These are phyloP conservation scores for Electrophaes corylata DNA, from an alignment of 2,888 invertebrate species.

Conservation along the genomic window DNA sequence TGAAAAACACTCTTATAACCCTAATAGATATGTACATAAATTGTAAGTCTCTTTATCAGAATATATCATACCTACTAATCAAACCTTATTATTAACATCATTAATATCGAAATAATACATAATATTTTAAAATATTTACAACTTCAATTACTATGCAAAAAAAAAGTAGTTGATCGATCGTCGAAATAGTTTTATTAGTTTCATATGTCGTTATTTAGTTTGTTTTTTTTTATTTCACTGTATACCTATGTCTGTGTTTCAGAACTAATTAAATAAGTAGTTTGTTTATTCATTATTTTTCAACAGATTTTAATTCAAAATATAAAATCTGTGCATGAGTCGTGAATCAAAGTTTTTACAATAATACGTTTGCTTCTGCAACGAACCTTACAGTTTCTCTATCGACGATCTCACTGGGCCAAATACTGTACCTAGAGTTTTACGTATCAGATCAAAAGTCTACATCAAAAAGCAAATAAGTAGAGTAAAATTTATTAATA, in stretches of 20 bases:
- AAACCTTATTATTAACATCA: conserved; percentile 76
- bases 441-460: conserved; percentile 24
- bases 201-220: not conserved
- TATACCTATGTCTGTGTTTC: not conserved
- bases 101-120: conserved; percentile 76
- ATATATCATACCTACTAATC: conserved; percentile 67
- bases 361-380: not conserved
- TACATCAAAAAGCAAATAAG: conserved; percentile 43
- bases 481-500: conserved; percentile 39
- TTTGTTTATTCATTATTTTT: not conserved
- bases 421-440: conserved; percentile 7
- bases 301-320: not conserved
- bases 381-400: not conserved
- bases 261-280: not conserved
- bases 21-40: conserved; percentile 83
- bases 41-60: conserved; percentile 79
- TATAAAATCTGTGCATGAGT: not conserved
- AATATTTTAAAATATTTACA: conserved; percentile 81
- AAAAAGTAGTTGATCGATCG: conserved; percentile 32
- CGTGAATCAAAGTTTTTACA: not conserved
- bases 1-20: conserved; percentile 66
- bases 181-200: conserved; percentile 10
- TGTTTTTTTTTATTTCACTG: not conserved
- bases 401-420: conserved; percentile 10
- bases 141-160: conserved; percentile 66